Base-by-base conservation (phyloP, 2,888 invertebrate genomes). In the Phragmatobia fuliginosa region DNA sequence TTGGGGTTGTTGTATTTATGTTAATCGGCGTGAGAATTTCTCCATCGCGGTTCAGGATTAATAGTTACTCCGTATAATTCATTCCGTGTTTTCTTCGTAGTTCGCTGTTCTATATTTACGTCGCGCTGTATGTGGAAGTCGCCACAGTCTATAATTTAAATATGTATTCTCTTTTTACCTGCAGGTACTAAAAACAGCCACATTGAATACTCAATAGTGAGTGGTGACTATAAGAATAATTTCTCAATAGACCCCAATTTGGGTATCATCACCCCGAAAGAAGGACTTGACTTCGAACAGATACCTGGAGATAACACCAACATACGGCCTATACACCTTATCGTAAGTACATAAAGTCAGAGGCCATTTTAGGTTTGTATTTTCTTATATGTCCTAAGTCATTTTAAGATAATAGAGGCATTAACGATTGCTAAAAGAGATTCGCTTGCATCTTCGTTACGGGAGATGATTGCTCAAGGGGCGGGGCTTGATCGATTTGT, bases 151-250 rank as follows among this genome's bases (percentile, higher is more conserved):
- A 0, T 16, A 14, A 16, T 28, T 56, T 61, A n/a, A 62, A 38
- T 11, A 33, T 38, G 31, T 38, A 16, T 31, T 25, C 6, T 33
- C 33, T 28, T 31, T 1, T 5, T 16, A 56, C 49, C 59, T 68
- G 11, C 89, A 97, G 97, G 97, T 71, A 98, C 98, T 0, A 97
- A 96, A 84, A 99, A 99, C 88, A 98, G 98, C 84, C 97, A 97
- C 87, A 96, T 99, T 71, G 96, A 97, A 71, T 98, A 98, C 87
- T 97, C 97, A 52, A 96, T 98, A 67, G 95, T 98, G 0, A 96
- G 97, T 32, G 98, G 98, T 0, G 97, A 98, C 70, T 96, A 97
- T 75, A 96, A 96, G 64, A 94, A 95, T 32, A 98, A 98, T 89
- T 98, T 99, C 85, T 96, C 97, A 0, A 97, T 98, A 71, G 97